A percentile compares a stretch with the other conserved stretches of the same genome.
phyloP scores from a whole-genome alignment of 2,888 invertebrate species.

The Dryocosmus kuriphilus region DNA sequence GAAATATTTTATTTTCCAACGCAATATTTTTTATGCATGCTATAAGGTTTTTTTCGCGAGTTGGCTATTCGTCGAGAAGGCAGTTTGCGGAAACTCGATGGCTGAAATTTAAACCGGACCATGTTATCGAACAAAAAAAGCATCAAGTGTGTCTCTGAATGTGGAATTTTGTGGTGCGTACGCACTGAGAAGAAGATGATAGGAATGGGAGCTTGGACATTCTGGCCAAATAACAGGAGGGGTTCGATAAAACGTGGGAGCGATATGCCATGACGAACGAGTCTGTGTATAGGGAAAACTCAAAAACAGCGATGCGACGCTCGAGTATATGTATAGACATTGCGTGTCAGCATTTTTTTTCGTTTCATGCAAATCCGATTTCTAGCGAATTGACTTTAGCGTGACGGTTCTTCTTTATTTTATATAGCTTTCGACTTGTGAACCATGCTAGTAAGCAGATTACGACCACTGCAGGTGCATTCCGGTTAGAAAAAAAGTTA shows the following conservation, averaged over 20 bases:
- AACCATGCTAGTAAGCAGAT: slow-evolving; percentile 24
- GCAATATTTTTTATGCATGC: not conserved
- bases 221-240: not conserved
- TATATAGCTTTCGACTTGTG: slow-evolving; percentile 27
- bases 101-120: not conserved
- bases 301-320: slow-evolving; percentile 52
- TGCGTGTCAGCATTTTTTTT: slow-evolving; percentile 56
- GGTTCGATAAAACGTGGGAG: not conserved
- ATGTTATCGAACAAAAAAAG: not conserved
- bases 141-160: not conserved
- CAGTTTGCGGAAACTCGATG: not conserved
- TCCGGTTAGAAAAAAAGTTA: not conserved
- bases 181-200: slow-evolving; percentile 18
- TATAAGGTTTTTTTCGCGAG: not conserved
- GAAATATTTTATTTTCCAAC: not conserved
- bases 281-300: slow-evolving; percentile 53
- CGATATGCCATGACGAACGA: slow-evolving; percentile 44
- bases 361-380: slow-evolving; percentile 53
- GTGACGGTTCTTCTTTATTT: slow-evolving; percentile 24
- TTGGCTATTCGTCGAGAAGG: not conserved
- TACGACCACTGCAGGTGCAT: slow-evolving; percentile 37
- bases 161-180: slow-evolving; percentile 26
- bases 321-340: slow-evolving; percentile 58
- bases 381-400: slow-evolving; percentile 48
- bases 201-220: slow-evolving; percentile 22